Conservation (phyloP, 2,888 invertebrate species). For the Carterocephalus palaemon region DNA sequence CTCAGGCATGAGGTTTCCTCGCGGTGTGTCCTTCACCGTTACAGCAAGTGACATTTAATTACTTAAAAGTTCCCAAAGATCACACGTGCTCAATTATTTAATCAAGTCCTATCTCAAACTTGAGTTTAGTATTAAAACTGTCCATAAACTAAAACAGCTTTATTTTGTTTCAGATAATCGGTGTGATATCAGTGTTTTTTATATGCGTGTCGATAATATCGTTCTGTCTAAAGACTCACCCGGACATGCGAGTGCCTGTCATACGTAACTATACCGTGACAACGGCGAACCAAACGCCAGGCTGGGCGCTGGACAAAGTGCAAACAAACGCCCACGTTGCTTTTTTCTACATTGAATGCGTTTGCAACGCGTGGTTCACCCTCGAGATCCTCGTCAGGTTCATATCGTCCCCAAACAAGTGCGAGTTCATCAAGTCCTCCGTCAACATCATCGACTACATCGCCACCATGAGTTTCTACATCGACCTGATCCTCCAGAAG, state of each 20-base stretch:
- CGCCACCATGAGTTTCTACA: constrained; percentile 98
- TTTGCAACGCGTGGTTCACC: constrained; percentile 99
- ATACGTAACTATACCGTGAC: constrained; percentile 89
- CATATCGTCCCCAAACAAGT: constrained; percentile 95
- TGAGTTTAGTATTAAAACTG: too few relatives aligned
- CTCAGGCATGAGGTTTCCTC: too few relatives aligned
- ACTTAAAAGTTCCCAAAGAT: too few relatives aligned
- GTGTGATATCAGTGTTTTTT: constrained; percentile 99
- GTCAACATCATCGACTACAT: constrained; percentile 99
- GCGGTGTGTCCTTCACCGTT: too few relatives aligned
- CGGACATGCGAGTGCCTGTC: constrained; percentile 96
- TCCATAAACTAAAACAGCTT: neutral
- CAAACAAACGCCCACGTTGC: constrained; percentile 97
- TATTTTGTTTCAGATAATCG: constrained; percentile 90
- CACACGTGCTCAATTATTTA: too few relatives aligned
- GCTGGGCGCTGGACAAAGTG: constrained; percentile 92
- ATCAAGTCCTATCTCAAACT: neutral
- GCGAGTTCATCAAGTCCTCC: constrained; percentile 96
- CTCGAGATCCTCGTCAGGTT: constrained; percentile 96
- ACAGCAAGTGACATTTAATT: too few relatives aligned
- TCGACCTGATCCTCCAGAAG: constrained; percentile 92
- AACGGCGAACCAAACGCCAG: constrained; percentile 85
- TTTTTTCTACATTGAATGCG: constrained; percentile 99
- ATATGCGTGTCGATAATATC: constrained; percentile 99
- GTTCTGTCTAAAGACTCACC: constrained; percentile 99